Conservation (phyloP, 2,797 vertebrate genomes). For the Sebastolobus alascanus region DNA sequence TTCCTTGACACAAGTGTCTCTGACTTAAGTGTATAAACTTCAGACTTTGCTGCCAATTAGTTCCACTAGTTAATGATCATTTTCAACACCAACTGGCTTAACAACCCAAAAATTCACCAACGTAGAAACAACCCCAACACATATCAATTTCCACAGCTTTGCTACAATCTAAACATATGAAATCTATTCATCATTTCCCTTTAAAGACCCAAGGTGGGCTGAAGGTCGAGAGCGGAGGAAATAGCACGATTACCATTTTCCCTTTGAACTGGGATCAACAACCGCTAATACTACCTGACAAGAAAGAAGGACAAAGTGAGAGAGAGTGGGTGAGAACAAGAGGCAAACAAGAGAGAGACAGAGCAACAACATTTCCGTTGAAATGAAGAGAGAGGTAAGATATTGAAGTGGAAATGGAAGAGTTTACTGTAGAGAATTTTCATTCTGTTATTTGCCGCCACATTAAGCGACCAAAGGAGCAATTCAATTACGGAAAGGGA, state of each 20-base stretch:
- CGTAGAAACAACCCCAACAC: neutral
- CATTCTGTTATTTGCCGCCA: conserved; percentile 67
- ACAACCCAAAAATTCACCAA: neutral
- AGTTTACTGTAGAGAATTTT: conserved; percentile 64
- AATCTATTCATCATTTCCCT: conserved; percentile 4
- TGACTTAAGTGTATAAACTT: neutral
- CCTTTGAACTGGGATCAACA: conserved; percentile 60
- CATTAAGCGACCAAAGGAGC: conserved; percentile 70
- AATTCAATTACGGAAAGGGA: conserved; percentile 69
- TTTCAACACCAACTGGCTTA: neutral
- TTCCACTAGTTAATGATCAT: neutral
- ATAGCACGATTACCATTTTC: conserved; percentile 30
- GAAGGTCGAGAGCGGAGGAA: conserved; percentile 21
- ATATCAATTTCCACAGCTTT: conserved; percentile 1
- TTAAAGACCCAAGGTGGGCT: conserved; percentile 19
- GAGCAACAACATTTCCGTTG: conserved; percentile 15
- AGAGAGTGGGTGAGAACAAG: conserved; percentile 14
- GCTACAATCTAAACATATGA: neutral
- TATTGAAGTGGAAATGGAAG: conserved; percentile 44
- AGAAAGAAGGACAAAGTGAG: conserved; percentile 18
- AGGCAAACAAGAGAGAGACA: conserved; percentile 20
- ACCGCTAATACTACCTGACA: conserved; percentile 30
- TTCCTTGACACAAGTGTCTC: neutral
- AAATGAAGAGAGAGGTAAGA: conserved; percentile 36
- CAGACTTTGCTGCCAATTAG: conserved; percentile 20